Evolutionary conservation across 2,797 vertebrate species (phyloP).

Genomic region (Garrulus glandarius): DNA sequence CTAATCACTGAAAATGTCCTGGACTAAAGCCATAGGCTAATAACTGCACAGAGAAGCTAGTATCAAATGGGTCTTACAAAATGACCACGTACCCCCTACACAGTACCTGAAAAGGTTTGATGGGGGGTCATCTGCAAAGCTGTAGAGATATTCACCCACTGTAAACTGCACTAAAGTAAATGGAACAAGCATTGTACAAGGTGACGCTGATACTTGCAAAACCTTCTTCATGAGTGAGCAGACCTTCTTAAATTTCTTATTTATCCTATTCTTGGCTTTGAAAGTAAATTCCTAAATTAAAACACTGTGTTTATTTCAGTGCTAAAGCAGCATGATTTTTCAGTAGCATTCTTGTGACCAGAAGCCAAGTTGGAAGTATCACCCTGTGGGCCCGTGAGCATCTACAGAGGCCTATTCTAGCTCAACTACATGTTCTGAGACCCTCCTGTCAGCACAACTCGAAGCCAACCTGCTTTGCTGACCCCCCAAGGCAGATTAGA

Average conservation of each 20-base stretch:
- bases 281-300: neutral
- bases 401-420: neutral
- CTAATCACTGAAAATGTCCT: neutral
- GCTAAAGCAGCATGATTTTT: neutral
- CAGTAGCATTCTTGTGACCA: neutral
- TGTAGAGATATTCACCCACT: neutral
- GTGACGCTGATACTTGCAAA: neutral
- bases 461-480: neutral
- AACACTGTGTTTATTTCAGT: neutral
- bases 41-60: neutral
- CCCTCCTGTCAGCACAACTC: neutral
- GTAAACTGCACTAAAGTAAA: neutral
- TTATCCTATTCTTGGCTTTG: neutral
- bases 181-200: rapidly evolving
- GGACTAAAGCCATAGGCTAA: neutral
- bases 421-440: neutral
- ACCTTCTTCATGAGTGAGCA: neutral
- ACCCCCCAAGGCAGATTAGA: neutral
- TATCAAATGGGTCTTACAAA: neutral
- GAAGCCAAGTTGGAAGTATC: neutral
- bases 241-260: neutral
- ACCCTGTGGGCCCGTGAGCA: neutral
- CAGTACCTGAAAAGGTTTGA: neutral
- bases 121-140: neutral
- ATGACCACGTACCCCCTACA: neutral